These are phyloP conservation scores for Ctenochaetus hawaiiensis DNA, from an alignment of 2,797 vertebrate species.

Conservation along the genomic window DNA sequence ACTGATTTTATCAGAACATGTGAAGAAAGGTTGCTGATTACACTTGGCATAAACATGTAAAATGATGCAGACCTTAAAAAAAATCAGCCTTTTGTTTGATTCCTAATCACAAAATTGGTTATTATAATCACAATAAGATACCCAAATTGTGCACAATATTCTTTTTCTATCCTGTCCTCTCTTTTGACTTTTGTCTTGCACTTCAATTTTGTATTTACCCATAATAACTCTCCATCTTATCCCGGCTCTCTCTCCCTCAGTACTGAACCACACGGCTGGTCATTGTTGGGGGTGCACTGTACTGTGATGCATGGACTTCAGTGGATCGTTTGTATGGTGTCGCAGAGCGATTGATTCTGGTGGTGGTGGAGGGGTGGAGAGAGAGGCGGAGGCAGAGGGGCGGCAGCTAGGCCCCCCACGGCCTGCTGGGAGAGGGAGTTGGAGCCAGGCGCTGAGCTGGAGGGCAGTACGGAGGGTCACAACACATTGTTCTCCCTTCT, in stretches of 20 bases:
- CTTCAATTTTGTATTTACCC: constrained; percentile 44
- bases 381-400: constrained; percentile 62
- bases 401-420: constrained; percentile 79
- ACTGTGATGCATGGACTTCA: constrained; percentile 82
- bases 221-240: constrained; percentile 55
- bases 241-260: constrained; percentile 36
- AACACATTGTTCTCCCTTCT: constrained; percentile 84
- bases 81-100: not conserved
- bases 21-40: not conserved
- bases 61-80: not conserved
- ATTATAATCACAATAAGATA: not conserved
- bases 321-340: constrained; percentile 87
- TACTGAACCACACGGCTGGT: constrained; percentile 62
- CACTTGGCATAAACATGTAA: not conserved
- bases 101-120: not conserved
- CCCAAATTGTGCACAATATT: not conserved
- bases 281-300: constrained; percentile 75
- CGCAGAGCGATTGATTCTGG: constrained; percentile 87
- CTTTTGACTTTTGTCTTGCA: constrained; percentile 41
- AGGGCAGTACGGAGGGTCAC: constrained; percentile 87
- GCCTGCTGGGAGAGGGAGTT: constrained; percentile 83
- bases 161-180: not conserved
- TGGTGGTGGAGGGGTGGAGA: constrained; percentile 70
- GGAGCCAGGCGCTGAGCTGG: constrained; percentile 82
- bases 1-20: not conserved